Evolutionary conservation across 2,888 invertebrate genomes (phyloP).

Genomic region (Hanleya hanleyi): DNA sequence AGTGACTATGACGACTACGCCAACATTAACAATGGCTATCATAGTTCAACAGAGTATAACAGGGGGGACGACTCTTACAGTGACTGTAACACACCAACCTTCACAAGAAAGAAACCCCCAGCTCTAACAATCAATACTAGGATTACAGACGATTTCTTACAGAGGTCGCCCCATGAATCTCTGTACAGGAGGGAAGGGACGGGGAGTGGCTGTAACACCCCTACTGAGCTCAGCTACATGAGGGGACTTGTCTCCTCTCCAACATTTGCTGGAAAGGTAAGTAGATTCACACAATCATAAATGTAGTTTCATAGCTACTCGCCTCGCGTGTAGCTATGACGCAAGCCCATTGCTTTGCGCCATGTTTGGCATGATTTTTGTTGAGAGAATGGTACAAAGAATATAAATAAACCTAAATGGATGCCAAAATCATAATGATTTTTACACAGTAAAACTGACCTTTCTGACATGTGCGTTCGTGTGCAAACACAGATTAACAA

Average conservation of each 20-base stretch:
- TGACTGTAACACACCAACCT: background rate
- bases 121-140: background rate
- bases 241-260: conserved; percentile 25
- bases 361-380: too few relatives aligned
- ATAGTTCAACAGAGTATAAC: background rate
- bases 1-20: background rate
- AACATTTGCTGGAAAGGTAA: conserved; percentile 30
- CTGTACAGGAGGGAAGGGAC: background rate
- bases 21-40: background rate
- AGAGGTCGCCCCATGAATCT: background rate
- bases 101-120: conserved; percentile 3
- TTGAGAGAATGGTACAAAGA: too few relatives aligned
- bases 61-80: background rate
- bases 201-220: conserved; percentile 5
- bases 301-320: too few relatives aligned
- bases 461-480: too few relatives aligned
- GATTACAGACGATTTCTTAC: background rate
- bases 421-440: too few relatives aligned
- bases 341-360: too few relatives aligned
- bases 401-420: too few relatives aligned
- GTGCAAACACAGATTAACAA: too few relatives aligned
- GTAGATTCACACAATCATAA: too few relatives aligned
- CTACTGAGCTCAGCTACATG: background rate
- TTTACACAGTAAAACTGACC: too few relatives aligned
- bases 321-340: too few relatives aligned